Conservation (phyloP, 1,140 invertebrate genomes). For the Trachelipus rathkii region DNA sequence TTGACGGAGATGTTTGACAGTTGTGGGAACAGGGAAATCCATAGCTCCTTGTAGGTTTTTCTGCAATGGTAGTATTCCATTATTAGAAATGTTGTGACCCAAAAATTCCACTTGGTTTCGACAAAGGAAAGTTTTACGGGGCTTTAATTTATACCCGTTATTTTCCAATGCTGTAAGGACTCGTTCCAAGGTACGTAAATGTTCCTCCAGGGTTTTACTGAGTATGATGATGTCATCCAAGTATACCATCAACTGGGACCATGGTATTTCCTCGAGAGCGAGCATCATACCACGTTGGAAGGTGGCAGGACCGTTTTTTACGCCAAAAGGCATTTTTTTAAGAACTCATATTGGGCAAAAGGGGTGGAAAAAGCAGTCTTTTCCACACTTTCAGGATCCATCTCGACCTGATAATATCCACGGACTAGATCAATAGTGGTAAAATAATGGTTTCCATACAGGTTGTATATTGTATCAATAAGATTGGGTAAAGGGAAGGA, state of each 20-base stretch:
- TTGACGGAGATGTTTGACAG: too few relatives aligned
- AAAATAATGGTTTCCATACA: not conserved
- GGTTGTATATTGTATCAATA: not conserved
- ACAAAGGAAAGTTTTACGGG: not conserved
- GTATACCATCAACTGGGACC: not conserved
- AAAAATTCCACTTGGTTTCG: not conserved
- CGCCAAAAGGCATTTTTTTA: not conserved
- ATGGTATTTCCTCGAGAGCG: not conserved
- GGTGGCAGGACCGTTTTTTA: not conserved
- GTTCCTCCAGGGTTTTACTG: not conserved
- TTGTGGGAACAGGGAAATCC: too few relatives aligned
- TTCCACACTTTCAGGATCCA: not conserved
- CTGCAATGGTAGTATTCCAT: too few relatives aligned
- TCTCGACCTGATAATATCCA: not conserved
- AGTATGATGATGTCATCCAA: slow-evolving; percentile 16
- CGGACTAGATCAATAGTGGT: not conserved
- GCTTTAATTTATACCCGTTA: not conserved
- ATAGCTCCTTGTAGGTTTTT: too few relatives aligned
- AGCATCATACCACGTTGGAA: not conserved
- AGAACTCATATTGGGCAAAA: not conserved
- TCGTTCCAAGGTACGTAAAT: not conserved
- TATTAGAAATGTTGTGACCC: not conserved
- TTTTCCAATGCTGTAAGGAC: not conserved
- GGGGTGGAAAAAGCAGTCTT: not conserved
- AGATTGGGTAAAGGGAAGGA: not conserved